Evolutionary conservation across 1,140 invertebrate genomes (phyloP).

Genomic region (Dolichoris vasculosae): DNA sequence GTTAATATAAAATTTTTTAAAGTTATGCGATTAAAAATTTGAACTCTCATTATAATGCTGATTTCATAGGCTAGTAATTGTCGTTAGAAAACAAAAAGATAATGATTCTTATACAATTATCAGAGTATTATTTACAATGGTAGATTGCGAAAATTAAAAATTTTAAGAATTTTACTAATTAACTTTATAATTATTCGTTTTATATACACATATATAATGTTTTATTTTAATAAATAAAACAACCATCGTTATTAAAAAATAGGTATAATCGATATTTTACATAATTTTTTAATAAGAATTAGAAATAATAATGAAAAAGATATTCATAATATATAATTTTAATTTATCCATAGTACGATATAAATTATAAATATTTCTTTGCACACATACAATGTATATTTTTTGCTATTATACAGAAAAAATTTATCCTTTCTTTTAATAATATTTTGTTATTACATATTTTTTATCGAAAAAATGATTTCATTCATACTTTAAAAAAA

Average conservation of each 20-base stretch:
- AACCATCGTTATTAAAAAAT: too few relatives aligned
- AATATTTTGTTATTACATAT: neutral
- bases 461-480: neutral
- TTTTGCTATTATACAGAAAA: neutral
- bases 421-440: neutral
- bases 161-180: too few relatives aligned
- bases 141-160: too few relatives aligned
- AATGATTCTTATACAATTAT: conserved; percentile 17
- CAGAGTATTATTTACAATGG: neutral
- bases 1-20: too few relatives aligned
- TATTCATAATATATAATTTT: neutral
- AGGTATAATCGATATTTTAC: neutral
- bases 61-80: conserved; percentile 30
- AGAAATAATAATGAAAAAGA: neutral
- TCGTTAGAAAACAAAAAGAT: neutral
- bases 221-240: too few relatives aligned
- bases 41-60: neutral
- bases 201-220: too few relatives aligned
- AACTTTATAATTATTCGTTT: too few relatives aligned
- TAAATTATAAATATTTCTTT: neutral
- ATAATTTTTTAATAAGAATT: neutral
- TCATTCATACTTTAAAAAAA: too few relatives aligned
- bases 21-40: too few relatives aligned
- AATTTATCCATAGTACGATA: neutral
- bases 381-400: neutral